Conservation (phyloP, 2,113 vertebrate species). For the Trinectes maculatus region DNA sequence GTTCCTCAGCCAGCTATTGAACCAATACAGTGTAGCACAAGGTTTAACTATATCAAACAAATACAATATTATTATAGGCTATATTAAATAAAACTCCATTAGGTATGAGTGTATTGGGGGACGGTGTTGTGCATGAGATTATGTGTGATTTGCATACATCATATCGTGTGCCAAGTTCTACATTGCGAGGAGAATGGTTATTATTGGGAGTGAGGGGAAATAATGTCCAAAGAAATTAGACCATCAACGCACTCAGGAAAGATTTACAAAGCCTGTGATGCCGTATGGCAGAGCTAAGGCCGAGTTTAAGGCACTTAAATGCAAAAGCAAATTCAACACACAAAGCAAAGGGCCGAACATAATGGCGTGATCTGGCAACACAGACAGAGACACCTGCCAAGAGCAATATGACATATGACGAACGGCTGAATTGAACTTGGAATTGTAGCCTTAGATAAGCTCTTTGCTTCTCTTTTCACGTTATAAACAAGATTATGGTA, state of each 20-base stretch:
- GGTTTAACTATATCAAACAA: conserved; percentile 70
- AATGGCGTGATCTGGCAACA: conserved; percentile 27
- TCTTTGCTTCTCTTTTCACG: too few relatives aligned
- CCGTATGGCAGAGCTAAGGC: conserved; percentile 65
- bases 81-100: conserved; percentile 68
- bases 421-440: background rate
- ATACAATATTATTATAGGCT: conserved; percentile 63
- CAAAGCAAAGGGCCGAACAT: conserved; percentile 28
- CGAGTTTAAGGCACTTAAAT: conserved; percentile 79
- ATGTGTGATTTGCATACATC: conserved; percentile 65
- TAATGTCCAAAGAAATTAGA: conserved; percentile 39
- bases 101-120: conserved; percentile 30
- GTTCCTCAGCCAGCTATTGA: conserved; percentile 66
- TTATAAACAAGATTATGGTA: background rate
- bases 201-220: conserved; percentile 44
- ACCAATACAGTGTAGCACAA: conserved; percentile 61
- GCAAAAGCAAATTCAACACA: conserved; percentile 50
- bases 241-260: conserved; percentile 43
- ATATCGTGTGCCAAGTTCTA: conserved; percentile 55
- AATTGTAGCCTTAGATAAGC: too few relatives aligned
- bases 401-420: too few relatives aligned
- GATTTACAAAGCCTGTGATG: conserved; percentile 49
- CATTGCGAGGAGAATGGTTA: conserved; percentile 42
- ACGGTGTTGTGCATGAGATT: conserved; percentile 45
- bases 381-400: background rate